Base-by-base conservation (phyloP, 1,140 invertebrate genomes). In the Antheraea pernyi region DNA sequence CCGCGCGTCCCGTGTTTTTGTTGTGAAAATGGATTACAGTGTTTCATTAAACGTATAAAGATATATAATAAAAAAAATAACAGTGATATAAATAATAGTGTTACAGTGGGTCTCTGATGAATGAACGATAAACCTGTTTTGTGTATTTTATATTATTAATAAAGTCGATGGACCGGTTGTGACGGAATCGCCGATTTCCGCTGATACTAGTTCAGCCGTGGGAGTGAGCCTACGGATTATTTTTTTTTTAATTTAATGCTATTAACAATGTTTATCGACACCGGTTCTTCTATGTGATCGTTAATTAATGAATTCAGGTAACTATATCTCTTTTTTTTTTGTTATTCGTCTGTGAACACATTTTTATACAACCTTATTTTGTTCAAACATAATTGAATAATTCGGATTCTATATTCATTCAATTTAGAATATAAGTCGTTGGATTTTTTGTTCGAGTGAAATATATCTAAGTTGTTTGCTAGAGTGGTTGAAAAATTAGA, bases 1-100 rank as follows among this genome's bases (percentile, higher is more conserved):
- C 22, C 22, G n/a, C 59, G n/a, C n/a, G 59, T 60, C n/a, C 59
- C 60, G 46, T 61, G 30, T 39, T 72, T 68, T 71, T 63, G 19
- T 65, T 67, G 48, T 67, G 10, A 59, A 68, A 71, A 70, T 74
- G 83, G 83, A 87, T 87, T 81, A 84, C 85, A 87, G 85, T 87
- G 84, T 66, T n/a, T 46, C 22, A 39, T 65, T 42, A 42, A 42
- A 11, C 11, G 13, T 48, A 36, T 16, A 22, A 22, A 22, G n/a
- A 60, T 60, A 19, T 59, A 8, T 30, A 13, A 61, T 22, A 61
- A 36, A 30, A 61, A 61, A 61, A 30, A 5, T 13, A 61, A 61
- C 60, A 10, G 60, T 53, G 39, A 53, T 2, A 53, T 13, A n/a
- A 16, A 53, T 53, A 53, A 13, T 42, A 53, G 46, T 53, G 46